Base-by-base conservation (phyloP, 1,140 invertebrate genomes). In the Solenopsis fugax region DNA sequence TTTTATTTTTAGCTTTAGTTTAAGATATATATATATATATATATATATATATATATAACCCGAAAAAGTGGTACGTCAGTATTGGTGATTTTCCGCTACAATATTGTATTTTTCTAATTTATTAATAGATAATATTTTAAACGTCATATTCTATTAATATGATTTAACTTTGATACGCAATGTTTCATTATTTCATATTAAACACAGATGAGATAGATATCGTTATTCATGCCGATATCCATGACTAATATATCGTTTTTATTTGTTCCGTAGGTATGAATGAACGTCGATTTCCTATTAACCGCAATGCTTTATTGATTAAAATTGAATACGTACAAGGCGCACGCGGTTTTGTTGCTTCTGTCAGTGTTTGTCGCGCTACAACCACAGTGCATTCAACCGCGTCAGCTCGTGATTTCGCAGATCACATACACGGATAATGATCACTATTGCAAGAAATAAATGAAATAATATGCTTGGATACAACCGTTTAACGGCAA, bases 261-360 rank as follows among this genome's bases (percentile, higher is more conserved):
- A 73, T 73, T 84, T 73, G 41, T 48, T 24, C 18, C 65, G 12
- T 73, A 60, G 41, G 13, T 37, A 60, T 72, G 80, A 58, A 81
- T 81, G 54, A 71, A 72, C 24, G 80, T 84, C 80, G 69, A 84
- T 84, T 84, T 73, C 54, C 58, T 58, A 45, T 72, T 73, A 73
- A 84, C 41, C 69, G 54, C 69, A 37, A 73, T 24, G 54, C 54
- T 84, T 84, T 84, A 84, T 84, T 84, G 69, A 84, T 82, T 84
- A 73, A 84, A 84, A 24, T 54, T 37, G 69, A 73, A 84, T 84
- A 73, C 67, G 37, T 13, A 45, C 72, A 48, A 76, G 18, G 21
- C 24, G 45, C 52, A 24, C 72, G 73, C 24, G 56, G 37, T 72
- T 60, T 84, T 84, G 54, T 82, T 60, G 41, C n/a, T 21, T 48